Base-by-base conservation (phyloP, 92 coral and sea anemone species). In the Palythoa heliodiscus region DNA sequence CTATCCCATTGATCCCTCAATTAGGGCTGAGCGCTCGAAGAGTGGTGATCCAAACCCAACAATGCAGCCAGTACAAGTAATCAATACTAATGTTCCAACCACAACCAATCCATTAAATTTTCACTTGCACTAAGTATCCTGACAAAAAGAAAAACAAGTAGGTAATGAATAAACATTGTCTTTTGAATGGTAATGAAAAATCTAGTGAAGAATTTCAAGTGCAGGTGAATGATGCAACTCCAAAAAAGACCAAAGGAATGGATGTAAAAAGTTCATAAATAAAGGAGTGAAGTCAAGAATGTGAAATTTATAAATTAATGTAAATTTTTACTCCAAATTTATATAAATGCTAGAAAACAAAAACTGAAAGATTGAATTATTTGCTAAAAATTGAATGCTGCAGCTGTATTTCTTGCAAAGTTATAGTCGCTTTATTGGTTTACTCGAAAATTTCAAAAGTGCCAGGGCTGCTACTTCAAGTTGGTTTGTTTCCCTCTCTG, bases 341-440 rank as follows among this genome's bases (percentile, higher is more conserved):
- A 29, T 1, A 29, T 29, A 0, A 1, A 29, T 29, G 35, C 35
- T 29, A 29, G 35, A 29, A 29, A 29, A 29, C 1, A 29, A 29
- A 29, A 29, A 29, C 35, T 29, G 35, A 29, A 29, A 29, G 35
- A 29, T 29, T 29, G 35, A 29, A 29, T 1, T 29, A 29, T 29
- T 29, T 64, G n/a, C 70, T 64, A 64, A 64, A 64, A 64, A 10
- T 64, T 64, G 70, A 64, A 64, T 35, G 25, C 70, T 64, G 70
- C n/a, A 64, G 70, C 70, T 64, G 70, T 23, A 64, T 64, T 64
- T 64, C 29, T 64, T 19, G 24, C 70, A 64, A 64, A 64, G 70
- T 64, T 64, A 64, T 22, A 64, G 11, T 64, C 37, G 8, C n/a
- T 19, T 64, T 64, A 10, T 64, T 19, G 70, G 70, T 64, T 64